A percentile compares a stretch with the other conserved stretches of the same genome.
These are phyloP conservation scores for Burhinus oedicnemus DNA, from an alignment of 2,113 vertebrate genomes.

Conservation along the genomic window DNA sequence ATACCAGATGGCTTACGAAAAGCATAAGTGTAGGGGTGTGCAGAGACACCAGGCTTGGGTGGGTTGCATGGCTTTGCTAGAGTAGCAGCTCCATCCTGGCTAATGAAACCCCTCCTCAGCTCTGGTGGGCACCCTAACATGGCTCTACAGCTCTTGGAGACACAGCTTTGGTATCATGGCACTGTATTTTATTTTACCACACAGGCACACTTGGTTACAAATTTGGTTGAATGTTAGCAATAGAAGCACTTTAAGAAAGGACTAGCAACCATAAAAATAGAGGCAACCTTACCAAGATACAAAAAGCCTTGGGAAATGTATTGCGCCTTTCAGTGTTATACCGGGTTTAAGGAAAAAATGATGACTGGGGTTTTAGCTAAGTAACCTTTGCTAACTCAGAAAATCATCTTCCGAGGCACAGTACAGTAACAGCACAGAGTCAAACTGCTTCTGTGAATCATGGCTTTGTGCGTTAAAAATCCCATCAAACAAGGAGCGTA, in stretches of 20 bases:
- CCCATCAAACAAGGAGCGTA: neutral
- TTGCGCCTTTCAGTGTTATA: neutral
- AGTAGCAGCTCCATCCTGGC: neutral
- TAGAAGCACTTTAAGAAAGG: neutral
- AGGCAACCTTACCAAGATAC: neutral
- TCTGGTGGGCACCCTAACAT: neutral
- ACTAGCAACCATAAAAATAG: neutral
- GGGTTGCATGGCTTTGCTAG: neutral
- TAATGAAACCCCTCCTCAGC: neutral
- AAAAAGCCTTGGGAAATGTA: neutral
- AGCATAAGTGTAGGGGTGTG: neutral
- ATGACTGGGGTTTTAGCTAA: neutral
- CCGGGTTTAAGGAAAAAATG: neutral
- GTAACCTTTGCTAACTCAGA: neutral
- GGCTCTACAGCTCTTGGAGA: neutral
- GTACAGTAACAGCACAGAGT: neutral
- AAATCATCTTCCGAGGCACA: neutral
- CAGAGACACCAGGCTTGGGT: neutral
- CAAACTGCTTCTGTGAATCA: neutral
- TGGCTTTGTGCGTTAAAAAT: neutral
- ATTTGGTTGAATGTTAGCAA: neutral
- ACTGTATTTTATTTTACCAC: neutral
- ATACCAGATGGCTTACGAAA: neutral
- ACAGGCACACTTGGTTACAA: neutral
- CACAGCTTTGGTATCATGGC: neutral